Conservation (phyloP, 2,888 invertebrate genomes). For the Drosophila nr. medialis region DNA sequence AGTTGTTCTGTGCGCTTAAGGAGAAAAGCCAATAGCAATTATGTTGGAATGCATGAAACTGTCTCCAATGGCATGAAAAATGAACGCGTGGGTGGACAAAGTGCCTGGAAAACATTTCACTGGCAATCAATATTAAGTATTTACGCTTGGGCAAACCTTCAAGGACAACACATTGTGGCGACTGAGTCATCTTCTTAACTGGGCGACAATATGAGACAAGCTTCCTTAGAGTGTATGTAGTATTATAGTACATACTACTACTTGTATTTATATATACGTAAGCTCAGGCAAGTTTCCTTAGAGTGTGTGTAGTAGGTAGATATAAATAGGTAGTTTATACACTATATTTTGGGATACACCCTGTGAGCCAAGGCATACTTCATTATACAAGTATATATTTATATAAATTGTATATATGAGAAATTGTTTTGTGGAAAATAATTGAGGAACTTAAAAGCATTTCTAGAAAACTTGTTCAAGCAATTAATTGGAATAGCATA, state of each 20-base stretch:
- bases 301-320: not conserved
- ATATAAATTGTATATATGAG: not conserved
- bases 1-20: constrained; percentile 7
- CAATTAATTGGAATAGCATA: not conserved
- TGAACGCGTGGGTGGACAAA: constrained; percentile 26
- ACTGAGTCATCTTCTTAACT: constrained; percentile 11
- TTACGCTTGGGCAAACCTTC: constrained; percentile 50
- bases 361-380: not conserved
- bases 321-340: not conserved
- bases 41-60: constrained; percentile 33
- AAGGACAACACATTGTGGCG: not conserved
- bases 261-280: not conserved
- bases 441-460: not conserved
- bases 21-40: constrained; percentile 59
- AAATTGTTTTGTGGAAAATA: not conserved
- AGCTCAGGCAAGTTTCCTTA: not conserved
- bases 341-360: not conserved
- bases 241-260: not conserved
- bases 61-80: constrained; percentile 59
- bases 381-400: not conserved
- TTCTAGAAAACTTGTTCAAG: not conserved
- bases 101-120: constrained; percentile 27
- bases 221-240: not conserved
- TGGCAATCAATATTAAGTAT: constrained; percentile 55
- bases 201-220: not conserved